These are phyloP conservation scores for Thymelicus acteon DNA, from an alignment of 2,888 invertebrate genomes.

Conservation along the genomic window DNA sequence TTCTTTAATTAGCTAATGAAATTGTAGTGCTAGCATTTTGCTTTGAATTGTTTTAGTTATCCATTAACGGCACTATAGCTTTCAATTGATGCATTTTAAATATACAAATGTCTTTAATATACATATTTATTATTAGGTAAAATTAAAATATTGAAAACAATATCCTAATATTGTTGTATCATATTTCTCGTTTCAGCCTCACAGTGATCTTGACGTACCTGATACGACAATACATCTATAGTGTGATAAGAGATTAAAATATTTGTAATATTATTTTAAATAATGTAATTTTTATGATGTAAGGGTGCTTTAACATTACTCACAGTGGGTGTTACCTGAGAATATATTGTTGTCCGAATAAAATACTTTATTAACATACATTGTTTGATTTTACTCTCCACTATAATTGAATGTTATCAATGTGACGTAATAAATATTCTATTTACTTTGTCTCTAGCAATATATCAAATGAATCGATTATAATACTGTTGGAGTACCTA, in stretches of 20 bases:
- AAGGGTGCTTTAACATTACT: conserved; percentile 43
- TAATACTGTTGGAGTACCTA: no score
- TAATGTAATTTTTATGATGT: conserved; percentile 39
- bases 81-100: no score
- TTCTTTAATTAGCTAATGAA: no score
- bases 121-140: no score
- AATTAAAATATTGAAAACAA: background rate
- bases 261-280: conserved; percentile 16
- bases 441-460: no score
- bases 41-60: no score
- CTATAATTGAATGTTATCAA: no score
- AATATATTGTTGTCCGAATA: conserved; percentile 28
- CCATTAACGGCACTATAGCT: no score
- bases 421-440: no score
- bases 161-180: conserved; percentile 29
- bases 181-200: conserved; percentile 72
- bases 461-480: no score
- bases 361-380: conserved; percentile 23
- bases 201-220: conserved; percentile 77
- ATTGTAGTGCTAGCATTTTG: no score
- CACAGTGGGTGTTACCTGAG: conserved; percentile 19
- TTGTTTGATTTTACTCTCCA: conserved; percentile 36
- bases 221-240: conserved; percentile 72
- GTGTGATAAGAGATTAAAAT: conserved; percentile 55
- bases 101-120: no score